These are phyloP conservation scores for Crotalus horridus DNA, from an alignment of 2,113 vertebrate genomes.

Conservation along the genomic window DNA sequence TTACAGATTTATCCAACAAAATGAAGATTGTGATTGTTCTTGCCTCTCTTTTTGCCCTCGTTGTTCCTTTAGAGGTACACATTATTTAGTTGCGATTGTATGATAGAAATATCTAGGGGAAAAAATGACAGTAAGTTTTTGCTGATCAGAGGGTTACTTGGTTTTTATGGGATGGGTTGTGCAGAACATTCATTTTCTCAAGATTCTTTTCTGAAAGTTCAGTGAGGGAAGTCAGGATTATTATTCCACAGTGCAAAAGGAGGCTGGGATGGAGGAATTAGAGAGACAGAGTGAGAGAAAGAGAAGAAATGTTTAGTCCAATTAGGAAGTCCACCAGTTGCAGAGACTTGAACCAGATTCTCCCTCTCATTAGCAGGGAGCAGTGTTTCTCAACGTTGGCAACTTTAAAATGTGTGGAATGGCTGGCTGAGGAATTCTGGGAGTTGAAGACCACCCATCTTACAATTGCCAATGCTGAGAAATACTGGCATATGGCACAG, in stretches of 20 bases:
- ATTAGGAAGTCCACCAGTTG: not conserved
- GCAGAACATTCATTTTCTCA: not conserved
- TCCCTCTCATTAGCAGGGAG: not conserved
- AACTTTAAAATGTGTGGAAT: not conserved
- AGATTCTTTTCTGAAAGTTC: not conserved
- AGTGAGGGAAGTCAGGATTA: not conserved
- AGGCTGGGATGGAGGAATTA: not conserved
- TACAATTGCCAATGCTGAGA: not conserved
- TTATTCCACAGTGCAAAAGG: not conserved
- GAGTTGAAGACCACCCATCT: not conserved
- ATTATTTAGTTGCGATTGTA: not conserved
- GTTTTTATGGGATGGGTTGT: not conserved
- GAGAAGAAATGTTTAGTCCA: not conserved
- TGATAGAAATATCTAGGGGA: not conserved
- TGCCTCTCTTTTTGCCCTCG: slow-evolving; percentile 1
- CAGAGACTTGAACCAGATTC: not conserved
- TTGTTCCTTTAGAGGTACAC: slow-evolving; percentile 8
- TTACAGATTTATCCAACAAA: not conserved
- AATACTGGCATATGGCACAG: not conserved
- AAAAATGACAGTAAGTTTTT: not conserved
- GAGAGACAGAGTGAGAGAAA: not conserved
- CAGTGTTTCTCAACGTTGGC: not conserved
- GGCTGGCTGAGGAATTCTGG: not conserved
- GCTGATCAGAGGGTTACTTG: not conserved
- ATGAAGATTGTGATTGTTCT: slow-evolving; percentile 4